phyloP scores from a whole-genome alignment of 2,113 vertebrate genomes.

The Oreotrochilus melanogaster region DNA sequence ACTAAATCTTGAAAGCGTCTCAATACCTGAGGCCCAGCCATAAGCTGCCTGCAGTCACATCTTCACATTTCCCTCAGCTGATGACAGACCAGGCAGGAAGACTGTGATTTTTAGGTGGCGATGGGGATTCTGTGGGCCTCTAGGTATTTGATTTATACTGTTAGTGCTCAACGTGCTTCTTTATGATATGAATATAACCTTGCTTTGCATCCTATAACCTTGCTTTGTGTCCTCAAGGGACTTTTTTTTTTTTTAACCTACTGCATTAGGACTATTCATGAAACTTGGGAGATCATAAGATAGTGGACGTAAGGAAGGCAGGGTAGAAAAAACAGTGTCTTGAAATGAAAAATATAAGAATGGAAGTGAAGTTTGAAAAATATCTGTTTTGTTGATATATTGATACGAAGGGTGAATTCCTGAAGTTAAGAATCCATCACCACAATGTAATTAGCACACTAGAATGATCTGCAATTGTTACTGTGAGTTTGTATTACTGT shows the following conservation, averaged over 20 bases:
- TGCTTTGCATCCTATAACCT: background rate
- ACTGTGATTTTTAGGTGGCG: background rate
- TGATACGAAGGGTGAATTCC: background rate
- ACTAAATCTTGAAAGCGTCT: background rate
- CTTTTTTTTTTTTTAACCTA: rapidly evolving
- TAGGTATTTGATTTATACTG: background rate
- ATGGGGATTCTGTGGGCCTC: background rate
- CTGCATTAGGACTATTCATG: background rate
- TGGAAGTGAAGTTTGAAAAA: background rate
- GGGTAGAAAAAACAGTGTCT: background rate
- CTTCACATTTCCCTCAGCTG: rapidly evolving
- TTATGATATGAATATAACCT: background rate
- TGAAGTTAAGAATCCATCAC: background rate
- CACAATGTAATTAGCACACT: rapidly evolving
- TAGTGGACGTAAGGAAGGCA: rapidly evolving
- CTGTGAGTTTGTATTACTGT: rapidly evolving
- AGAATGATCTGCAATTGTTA: rapidly evolving
- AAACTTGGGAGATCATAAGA: background rate
- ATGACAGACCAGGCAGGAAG: background rate
- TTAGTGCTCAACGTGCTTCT: background rate
- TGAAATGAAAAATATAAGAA: background rate
- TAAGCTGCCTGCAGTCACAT: background rate
- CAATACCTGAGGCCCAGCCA: rapidly evolving
- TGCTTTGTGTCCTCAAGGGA: background rate
- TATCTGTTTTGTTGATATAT: background rate